A percentile compares a stretch with the other conserved stretches of the same genome.
These are phyloP conservation scores for Scytalopus superciliaris DNA, from an alignment of 2,113 vertebrate species.

Conservation along the genomic window DNA sequence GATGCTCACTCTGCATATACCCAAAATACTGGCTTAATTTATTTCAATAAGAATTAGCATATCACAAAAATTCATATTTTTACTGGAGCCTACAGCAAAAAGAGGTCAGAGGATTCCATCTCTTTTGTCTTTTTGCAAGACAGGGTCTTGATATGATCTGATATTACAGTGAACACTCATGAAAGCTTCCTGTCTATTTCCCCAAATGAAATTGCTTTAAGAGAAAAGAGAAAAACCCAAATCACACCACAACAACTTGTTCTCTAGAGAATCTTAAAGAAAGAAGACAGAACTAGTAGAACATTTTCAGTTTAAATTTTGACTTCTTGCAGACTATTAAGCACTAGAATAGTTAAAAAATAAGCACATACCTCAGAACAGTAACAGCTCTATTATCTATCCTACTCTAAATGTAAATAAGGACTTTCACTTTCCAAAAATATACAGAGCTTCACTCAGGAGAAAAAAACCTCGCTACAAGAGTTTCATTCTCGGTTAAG, in stretches of 20 bases:
- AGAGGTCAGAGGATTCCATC: neutral
- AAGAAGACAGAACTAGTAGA: neutral
- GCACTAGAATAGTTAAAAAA: neutral
- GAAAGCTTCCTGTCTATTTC: neutral
- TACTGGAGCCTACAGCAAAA: neutral
- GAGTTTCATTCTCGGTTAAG: neutral
- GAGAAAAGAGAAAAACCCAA: fast-evolving
- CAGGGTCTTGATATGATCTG: neutral
- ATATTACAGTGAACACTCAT: neutral
- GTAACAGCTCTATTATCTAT: neutral
- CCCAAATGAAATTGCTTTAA: neutral
- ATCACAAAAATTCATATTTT: neutral
- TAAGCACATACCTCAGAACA: neutral
- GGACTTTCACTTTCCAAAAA: neutral
- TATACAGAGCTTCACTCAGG: neutral
- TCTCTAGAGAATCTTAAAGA: neutral
- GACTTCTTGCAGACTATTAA: neutral
- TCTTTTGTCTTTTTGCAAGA: neutral
- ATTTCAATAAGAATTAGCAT: neutral
- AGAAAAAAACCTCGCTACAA: neutral
- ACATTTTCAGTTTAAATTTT: neutral
- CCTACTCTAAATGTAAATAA: neutral
- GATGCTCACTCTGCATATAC: neutral
- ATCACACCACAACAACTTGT: neutral
- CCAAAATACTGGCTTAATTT: neutral